Conservation (phyloP, 1,140 invertebrate species). For the Sycophila sp. region DNA sequence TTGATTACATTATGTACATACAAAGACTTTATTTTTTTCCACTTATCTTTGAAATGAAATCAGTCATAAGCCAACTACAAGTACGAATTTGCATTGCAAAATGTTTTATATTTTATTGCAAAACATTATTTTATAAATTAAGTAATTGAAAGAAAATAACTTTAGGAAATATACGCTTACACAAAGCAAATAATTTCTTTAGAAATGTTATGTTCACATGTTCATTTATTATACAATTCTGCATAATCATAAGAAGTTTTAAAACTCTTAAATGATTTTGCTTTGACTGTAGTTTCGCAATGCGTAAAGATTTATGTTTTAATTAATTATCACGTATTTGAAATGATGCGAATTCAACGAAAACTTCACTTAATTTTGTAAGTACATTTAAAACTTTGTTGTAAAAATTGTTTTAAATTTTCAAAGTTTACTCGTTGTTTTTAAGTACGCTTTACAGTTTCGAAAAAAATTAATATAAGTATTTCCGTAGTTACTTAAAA, state of each 20-base stretch:
- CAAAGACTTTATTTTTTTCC: background rate
- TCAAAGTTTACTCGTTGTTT: constrained; percentile 1
- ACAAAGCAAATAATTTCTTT: background rate
- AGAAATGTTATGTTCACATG: background rate
- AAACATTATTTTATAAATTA: too few species aligned
- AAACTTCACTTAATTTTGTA: constrained; percentile 4
- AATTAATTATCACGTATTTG: constrained; percentile 3
- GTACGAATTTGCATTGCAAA: background rate
- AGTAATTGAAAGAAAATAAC: background rate
- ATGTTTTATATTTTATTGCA: background rate
- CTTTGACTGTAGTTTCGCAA: constrained; percentile 18
- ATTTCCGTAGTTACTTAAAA: background rate
- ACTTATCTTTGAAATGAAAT: background rate
- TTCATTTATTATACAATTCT: too few species aligned
- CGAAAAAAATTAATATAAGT: background rate
- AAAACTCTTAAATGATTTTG: constrained; percentile 11
- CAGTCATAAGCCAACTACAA: constrained; percentile 7
- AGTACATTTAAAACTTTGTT: background rate
- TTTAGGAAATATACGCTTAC: background rate
- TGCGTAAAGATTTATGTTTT: constrained; percentile 9
- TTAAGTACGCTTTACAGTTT: background rate
- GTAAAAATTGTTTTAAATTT: constrained; percentile 10
- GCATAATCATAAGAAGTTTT: too few species aligned
- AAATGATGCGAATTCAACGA: constrained; percentile 11
- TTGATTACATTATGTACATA: constrained; percentile 14